These are phyloP conservation scores for Lepidocyrtinus sp. DNA, from an alignment of 2,888 invertebrate species.

Conservation along the genomic window DNA sequence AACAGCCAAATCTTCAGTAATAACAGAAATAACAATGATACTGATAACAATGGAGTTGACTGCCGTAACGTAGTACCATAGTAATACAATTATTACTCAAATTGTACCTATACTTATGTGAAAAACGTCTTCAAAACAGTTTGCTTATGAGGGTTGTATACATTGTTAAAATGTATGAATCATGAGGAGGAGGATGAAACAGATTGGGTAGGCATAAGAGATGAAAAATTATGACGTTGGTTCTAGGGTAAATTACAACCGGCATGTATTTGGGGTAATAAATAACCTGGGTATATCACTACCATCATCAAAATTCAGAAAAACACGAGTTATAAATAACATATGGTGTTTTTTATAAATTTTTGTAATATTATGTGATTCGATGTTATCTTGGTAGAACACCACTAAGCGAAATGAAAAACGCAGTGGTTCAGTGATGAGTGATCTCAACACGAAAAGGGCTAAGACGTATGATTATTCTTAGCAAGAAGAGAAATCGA, in stretches of 20 bases:
- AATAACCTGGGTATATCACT: neutral
- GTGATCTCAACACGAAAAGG: neutral
- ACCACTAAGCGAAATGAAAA: neutral
- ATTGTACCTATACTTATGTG: neutral
- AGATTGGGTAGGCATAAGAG: conserved; percentile 4
- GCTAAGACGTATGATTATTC: neutral
- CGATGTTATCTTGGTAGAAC: neutral
- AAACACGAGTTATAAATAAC: neutral
- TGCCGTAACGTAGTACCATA: no score
- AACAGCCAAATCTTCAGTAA: no score
- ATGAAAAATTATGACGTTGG: neutral
- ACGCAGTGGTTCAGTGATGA: neutral
- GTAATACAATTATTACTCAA: no score
- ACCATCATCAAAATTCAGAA: conserved; percentile 4
- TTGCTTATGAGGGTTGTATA: neutral
- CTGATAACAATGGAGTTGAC: conserved; percentile 15
- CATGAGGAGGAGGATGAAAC: neutral
- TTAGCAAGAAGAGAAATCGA: conserved; percentile 53
- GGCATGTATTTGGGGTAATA: conserved; percentile 6
- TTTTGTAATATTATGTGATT: conserved; percentile 11
- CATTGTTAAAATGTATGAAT: neutral
- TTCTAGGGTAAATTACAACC: neutral
- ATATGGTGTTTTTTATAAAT: neutral
- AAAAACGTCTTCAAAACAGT: neutral
- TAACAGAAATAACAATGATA: conserved; percentile 15